Evolutionary conservation across 2,888 invertebrate species (phyloP), one percentile per base, ranked within the genome.

Genomic region (Erpobdella octoculata): DNA sequence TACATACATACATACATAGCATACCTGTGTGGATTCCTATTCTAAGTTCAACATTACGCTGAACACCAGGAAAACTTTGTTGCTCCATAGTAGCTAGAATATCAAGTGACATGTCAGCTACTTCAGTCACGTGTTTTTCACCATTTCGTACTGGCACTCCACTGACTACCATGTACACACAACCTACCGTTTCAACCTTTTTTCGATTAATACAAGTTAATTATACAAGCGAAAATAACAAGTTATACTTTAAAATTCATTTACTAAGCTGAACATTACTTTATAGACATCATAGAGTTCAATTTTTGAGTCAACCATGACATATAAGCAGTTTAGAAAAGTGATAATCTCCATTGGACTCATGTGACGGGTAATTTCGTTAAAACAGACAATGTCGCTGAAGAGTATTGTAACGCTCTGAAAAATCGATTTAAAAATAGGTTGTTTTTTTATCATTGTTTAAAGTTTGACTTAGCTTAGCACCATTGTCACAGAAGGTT

Each of bases 81-180:
- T 36, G 21, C 21, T 71, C 68, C 8, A 66, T 58, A 33, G 53
- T 36, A n/a, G 12, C 38, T 21, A 72, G 65, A 36, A 73, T 59
- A 36, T 73, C 72, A 25, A 73, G 38, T 9, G 72, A 73, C 59
- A 73, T 48, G 65, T 46, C 41, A 31, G 72, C 72, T 12, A 73
- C 62, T 65, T 73, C 73, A 25, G 38, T n/a, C 35, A 72, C 70
- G 48, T 73, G 73, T 21, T 70, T 70, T 28, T 70, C 41, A 15
- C 72, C 72, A 64, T 73, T 73, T n/a, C 65, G 33, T n/a, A 72
- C 31, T 21, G 73, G 73, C 25, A 73, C 71, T 15, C 73, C 73
- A 48, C 73, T 73, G 8, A 71, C 73, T 12, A 73, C 73, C 73
- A 73, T 73, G 70, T 73, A 73, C 33, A 70, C 70, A 35, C 70